Conservation (phyloP, 2,888 invertebrate species). For the Formica aserva region DNA sequence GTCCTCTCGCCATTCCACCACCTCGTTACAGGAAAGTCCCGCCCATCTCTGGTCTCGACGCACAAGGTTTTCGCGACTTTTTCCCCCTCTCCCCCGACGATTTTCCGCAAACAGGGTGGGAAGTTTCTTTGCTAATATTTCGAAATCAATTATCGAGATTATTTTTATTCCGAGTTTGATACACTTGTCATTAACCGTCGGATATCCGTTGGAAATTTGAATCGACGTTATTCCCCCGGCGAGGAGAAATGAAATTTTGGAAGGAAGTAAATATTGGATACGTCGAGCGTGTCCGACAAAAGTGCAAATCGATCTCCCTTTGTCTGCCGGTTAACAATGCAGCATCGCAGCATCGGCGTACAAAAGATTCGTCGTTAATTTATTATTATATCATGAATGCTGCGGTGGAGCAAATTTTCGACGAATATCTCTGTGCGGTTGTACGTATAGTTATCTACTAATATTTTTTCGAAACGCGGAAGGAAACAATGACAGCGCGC, state of each 20-base stretch:
- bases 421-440: slow-evolving; percentile 2
- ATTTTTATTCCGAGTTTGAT: neutral
- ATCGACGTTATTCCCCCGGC: slow-evolving; percentile 4
- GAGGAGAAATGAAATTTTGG: slow-evolving; percentile 19
- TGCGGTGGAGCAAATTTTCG: slow-evolving; percentile 49
- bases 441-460: slow-evolving; percentile 46
- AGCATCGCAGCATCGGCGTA: slow-evolving; percentile 62
- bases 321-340: slow-evolving; percentile 70
- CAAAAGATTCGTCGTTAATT: slow-evolving; percentile 76
- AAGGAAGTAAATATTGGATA: slow-evolving; percentile 30
- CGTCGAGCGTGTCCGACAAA: slow-evolving; percentile 53
- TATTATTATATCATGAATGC: slow-evolving; percentile 70
- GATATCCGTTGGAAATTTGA: neutral
- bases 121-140: neutral
- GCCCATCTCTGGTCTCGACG: slow-evolving; percentile 66
- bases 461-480: slow-evolving; percentile 48
- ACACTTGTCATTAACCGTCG: neutral
- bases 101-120: neutral
- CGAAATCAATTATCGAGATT: neutral
- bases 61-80: slow-evolving; percentile 43
- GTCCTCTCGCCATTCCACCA: slow-evolving; percentile 72
- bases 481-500: slow-evolving; percentile 57
- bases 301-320: slow-evolving; percentile 69
- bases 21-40: slow-evolving; percentile 70
- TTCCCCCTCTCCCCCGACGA: neutral